Evolutionary conservation across 2,113 vertebrate species (phyloP).

Genomic region (Serinus canaria): DNA sequence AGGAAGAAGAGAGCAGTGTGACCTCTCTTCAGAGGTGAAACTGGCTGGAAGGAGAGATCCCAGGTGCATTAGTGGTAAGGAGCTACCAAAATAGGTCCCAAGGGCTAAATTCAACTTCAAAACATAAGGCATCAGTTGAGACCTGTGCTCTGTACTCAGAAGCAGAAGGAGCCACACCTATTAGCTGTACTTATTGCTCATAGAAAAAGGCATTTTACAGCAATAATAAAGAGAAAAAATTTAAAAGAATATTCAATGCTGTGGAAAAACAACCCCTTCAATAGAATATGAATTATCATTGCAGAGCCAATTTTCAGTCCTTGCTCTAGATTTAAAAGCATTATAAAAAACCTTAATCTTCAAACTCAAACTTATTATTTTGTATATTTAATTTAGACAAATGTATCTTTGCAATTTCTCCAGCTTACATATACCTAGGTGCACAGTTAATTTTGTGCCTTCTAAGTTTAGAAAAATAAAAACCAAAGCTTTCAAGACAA

Average conservation of each 20-base stretch:
- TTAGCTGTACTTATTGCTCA: background rate
- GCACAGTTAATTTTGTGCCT: background rate
- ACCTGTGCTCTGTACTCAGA: background rate
- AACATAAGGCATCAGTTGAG: background rate
- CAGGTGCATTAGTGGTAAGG: background rate
- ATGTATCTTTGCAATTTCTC: background rate
- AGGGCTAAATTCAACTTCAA: background rate
- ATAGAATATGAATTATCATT: background rate
- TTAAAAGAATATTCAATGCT: background rate
- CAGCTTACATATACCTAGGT: background rate
- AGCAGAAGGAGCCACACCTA: background rate
- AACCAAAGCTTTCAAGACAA: background rate
- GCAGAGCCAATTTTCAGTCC: background rate
- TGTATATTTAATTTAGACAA: background rate
- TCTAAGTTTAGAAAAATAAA: background rate
- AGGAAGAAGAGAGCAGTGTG: background rate
- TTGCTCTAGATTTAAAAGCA: background rate
- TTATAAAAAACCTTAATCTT: background rate
- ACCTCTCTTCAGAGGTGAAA: background rate
- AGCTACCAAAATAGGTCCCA: constrained; percentile 16
- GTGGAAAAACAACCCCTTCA: background rate
- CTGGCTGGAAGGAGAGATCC: background rate
- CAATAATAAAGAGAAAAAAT: background rate
- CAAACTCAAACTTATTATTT: background rate
- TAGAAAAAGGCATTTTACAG: background rate